Conservation (phyloP, 2,113 vertebrate genomes). For the Gorsachius goisagi region DNA sequence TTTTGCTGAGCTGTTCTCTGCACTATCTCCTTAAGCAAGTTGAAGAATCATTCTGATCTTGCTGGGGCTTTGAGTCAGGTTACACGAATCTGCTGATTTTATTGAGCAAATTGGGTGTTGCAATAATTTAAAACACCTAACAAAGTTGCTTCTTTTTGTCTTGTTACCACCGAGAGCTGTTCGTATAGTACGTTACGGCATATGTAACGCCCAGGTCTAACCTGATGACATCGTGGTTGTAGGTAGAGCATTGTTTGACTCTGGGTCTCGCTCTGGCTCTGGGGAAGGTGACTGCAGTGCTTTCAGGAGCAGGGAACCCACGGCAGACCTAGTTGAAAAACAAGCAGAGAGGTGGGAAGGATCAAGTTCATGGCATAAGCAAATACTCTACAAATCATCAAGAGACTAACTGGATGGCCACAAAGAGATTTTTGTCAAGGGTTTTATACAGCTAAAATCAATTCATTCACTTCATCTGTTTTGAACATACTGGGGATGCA, state of each 20-base stretch:
- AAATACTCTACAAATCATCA: slow-evolving; percentile 73
- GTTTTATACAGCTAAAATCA: slow-evolving; percentile 81
- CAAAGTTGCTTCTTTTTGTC: not conserved
- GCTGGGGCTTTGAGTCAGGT: not conserved
- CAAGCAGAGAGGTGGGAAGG: slow-evolving; percentile 32
- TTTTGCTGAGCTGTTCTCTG: not conserved
- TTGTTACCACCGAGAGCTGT: not conserved
- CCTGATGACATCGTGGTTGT: not conserved
- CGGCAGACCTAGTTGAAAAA: slow-evolving; percentile 23
- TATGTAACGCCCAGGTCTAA: not conserved
- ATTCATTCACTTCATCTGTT: slow-evolving; percentile 78
- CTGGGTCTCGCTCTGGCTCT: not conserved
- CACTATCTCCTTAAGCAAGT: not conserved
- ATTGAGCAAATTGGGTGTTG: not conserved
- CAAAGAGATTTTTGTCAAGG: slow-evolving; percentile 74
- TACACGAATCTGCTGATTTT: not conserved
- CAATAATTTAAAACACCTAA: not conserved
- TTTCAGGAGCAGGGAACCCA: slow-evolving; percentile 4
- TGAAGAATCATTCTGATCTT: not conserved
- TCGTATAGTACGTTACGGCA: not conserved
- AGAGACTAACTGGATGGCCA: slow-evolving; percentile 73
- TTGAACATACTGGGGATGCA: slow-evolving; percentile 65
- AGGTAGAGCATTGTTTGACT: not conserved
- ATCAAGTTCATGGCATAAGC: slow-evolving; percentile 64
- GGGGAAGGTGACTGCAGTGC: not conserved